These are phyloP conservation scores for Reticulitermes speratus DNA, from an alignment of 1,140 invertebrate species.

Conservation along the genomic window DNA sequence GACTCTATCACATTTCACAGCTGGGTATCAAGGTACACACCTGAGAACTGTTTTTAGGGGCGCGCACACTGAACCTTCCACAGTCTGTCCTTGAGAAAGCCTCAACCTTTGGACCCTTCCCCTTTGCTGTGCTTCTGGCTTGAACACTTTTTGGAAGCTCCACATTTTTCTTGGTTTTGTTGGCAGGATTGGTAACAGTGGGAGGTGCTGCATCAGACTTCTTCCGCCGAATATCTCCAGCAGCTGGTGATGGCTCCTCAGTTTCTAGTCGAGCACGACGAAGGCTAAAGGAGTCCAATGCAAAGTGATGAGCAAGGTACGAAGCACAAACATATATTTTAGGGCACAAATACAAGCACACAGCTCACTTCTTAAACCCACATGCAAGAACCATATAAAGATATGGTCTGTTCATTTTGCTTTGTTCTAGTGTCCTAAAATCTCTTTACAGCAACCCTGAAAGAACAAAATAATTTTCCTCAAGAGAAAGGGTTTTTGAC, in stretches of 20 bases:
- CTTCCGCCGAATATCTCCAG: conserved; percentile 20
- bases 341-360: too few species aligned
- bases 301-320: background rate
- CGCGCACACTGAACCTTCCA: conserved; percentile 64
- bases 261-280: conserved; percentile 38
- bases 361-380: too few species aligned
- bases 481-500: too few species aligned
- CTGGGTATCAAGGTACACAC: background rate
- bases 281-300: conserved; percentile 33
- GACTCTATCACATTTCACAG: too few species aligned
- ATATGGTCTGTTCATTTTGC: too few species aligned
- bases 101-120: conserved; percentile 34
- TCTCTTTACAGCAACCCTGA: too few species aligned
- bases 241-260: conserved; percentile 35
- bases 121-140: background rate
- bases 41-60: conserved; percentile 42
- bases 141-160: conserved; percentile 21
- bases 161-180: conserved; percentile 24
- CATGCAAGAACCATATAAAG: too few species aligned
- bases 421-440: too few species aligned
- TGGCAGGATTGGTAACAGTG: background rate
- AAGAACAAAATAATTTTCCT: too few species aligned
- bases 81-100: conserved; percentile 60
- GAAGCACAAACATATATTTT: background rate
- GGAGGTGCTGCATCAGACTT: conserved; percentile 13